Conservation (phyloP, 1,140 invertebrate species). For the Drosophila orosa region DNA sequence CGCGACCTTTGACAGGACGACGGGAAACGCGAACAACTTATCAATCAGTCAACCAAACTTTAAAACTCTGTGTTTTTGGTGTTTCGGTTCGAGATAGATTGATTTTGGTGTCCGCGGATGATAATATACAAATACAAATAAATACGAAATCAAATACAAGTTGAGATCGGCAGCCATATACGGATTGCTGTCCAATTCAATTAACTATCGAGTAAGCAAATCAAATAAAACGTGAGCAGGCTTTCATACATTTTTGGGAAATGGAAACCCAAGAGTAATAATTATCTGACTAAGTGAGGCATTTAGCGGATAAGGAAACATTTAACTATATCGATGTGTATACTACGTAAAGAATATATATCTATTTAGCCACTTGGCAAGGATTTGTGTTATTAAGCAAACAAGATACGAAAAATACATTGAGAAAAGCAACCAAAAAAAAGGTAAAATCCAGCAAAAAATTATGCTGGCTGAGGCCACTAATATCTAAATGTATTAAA, state of each 20-base stretch:
- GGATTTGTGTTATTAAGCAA: conserved; percentile 66
- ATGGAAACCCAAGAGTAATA: conserved; percentile 50
- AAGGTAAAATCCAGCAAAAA: conserved; percentile 76
- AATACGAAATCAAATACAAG: conserved; percentile 55
- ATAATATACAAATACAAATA: conserved; percentile 79
- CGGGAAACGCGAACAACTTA: neutral
- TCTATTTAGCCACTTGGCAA: conserved; percentile 68
- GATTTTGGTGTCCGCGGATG: conserved; percentile 42
- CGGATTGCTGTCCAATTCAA: conserved; percentile 51
- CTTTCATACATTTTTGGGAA: conserved; percentile 82
- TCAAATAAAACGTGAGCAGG: conserved; percentile 62
- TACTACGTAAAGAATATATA: conserved; percentile 49
- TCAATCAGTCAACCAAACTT: conserved; percentile 3
- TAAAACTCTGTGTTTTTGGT: conserved; percentile 8
- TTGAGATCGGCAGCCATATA: conserved; percentile 11
- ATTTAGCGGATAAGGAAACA: conserved; percentile 55
- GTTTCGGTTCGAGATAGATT: conserved; percentile 25
- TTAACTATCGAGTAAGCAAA: conserved; percentile 34
- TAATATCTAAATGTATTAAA: conserved; percentile 61
- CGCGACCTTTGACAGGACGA: neutral
- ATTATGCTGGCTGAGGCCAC: conserved; percentile 79
- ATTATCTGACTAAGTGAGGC: conserved; percentile 37
- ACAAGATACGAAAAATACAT: conserved; percentile 32
- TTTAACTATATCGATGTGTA: conserved; percentile 73
- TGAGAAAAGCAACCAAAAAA: conserved; percentile 60